Percentiles rank a stretch among this genome's conserved stretches.
Evolutionary conservation across 1,140 invertebrate species (phyloP).

Genomic region (Panagrolaimus sp.): DNA sequence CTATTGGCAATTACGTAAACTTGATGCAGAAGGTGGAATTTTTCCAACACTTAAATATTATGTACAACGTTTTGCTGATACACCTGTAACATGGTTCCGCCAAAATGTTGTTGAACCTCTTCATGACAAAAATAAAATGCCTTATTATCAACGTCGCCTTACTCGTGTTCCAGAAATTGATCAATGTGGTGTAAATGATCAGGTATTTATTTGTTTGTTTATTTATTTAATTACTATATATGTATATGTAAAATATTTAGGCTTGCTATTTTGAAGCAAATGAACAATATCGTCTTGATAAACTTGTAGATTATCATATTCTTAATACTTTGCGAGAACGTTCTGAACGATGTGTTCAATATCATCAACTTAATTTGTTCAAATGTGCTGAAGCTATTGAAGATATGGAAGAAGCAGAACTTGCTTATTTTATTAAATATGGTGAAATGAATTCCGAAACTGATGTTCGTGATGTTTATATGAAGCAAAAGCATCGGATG

Average conservation of each 20-base stretch:
- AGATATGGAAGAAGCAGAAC: constrained; percentile 71
- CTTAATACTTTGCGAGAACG: constrained; percentile 75
- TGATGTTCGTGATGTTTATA: constrained; percentile 73
- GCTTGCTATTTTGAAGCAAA: constrained; percentile 85
- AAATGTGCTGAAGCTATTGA: constrained; percentile 63
- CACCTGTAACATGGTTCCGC: constrained; percentile 62
- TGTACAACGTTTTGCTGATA: constrained; percentile 43
- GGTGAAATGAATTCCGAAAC: constrained; percentile 76
- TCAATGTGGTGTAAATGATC: constrained; percentile 81
- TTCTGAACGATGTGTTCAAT: constrained; percentile 75
- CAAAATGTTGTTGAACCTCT: constrained; percentile 83
- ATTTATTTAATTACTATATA: constrained; percentile 15
- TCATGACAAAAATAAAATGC: constrained; percentile 69
- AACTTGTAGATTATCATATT: constrained; percentile 75
- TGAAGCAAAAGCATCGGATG: constrained; percentile 98
- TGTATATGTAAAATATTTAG: constrained; percentile 44
- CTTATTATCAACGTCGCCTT: constrained; percentile 87
- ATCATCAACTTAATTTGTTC: constrained; percentile 60
- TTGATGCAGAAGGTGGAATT: constrained; percentile 45
- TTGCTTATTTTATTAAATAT: constrained; percentile 90
- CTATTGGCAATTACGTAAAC: constrained; percentile 52
- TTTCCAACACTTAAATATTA: constrained; percentile 40
- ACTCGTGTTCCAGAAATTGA: constrained; percentile 88
- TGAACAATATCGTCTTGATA: constrained; percentile 80
- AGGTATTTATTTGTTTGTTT: constrained; percentile 28